Percentiles rank a stretch among this genome's conserved stretches.
Evolutionary conservation across 2,797 vertebrate genomes (phyloP).

Genomic region (Garrulus glandarius): DNA sequence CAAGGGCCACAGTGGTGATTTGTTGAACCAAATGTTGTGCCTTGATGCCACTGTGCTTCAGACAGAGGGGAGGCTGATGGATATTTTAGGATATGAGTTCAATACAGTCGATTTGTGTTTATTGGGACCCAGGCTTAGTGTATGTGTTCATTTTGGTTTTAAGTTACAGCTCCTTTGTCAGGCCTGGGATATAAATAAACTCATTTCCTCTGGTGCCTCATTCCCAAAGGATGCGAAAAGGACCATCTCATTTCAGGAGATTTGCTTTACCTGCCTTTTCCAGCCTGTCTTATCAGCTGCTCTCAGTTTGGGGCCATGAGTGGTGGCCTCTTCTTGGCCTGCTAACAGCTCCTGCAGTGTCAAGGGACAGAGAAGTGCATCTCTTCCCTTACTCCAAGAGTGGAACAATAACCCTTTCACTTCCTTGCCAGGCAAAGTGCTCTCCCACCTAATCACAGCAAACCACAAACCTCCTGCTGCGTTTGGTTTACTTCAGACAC

Average conservation of each 20-base stretch:
- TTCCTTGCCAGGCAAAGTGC: neutral
- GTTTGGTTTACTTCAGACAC: neutral
- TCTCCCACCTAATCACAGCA: neutral
- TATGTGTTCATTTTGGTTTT: neutral
- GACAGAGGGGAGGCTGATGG: neutral
- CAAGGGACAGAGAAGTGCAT: neutral
- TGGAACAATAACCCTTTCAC: neutral
- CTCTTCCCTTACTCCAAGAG: neutral
- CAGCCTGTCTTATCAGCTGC: neutral
- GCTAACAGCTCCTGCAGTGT: neutral
- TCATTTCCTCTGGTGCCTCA: neutral
- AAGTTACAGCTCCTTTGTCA: neutral
- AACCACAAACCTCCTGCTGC: neutral
- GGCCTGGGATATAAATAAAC: neutral
- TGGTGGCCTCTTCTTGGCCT: neutral
- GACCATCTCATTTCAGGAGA: neutral
- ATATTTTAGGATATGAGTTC: neutral
- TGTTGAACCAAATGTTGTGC: neutral
- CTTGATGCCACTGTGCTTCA: neutral
- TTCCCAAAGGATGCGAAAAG: neutral
- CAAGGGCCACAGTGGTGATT: neutral
- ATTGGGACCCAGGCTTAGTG: neutral
- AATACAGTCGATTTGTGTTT: neutral
- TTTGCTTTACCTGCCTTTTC: neutral
- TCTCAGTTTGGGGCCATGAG: neutral